Base-by-base conservation (phyloP, 2,888 invertebrate species). In the Xestia sexstrigata region DNA sequence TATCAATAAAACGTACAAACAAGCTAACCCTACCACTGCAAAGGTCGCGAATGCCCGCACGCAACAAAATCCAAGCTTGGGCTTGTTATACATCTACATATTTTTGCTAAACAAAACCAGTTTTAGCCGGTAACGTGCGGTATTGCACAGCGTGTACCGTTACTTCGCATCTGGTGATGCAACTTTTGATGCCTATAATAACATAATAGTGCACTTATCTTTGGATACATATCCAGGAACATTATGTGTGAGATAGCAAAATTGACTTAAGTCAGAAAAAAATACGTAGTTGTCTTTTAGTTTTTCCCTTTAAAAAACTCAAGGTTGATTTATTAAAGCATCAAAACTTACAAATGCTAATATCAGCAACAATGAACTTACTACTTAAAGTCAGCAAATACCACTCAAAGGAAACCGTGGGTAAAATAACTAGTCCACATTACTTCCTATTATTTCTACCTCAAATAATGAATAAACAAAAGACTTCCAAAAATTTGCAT, bases 161-260 rank as follows among this genome's bases (percentile, higher is more conserved):
- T 96, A 95, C 92, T 89, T 90, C 90, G 92, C 93, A 92, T 93
- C 94, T 93, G 89, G 92, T 94, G 95, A 95, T 94, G 95, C 95
- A 95, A 96, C 95, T 92, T 95, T 94, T 94, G 95, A 95, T 95
- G 95, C 92, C 93, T 95, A 94, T 96, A 95, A 96, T 95, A 96
- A 94, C 94, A 94, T 96, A 95, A 95, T 95, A 93, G 93, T 92
- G 92, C 94, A 94, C 92, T 95, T 94, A 94, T 92, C 91, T 90
- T 83, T 84, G 84, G 88, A 86, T 88, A 90, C 75, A 78, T 74
- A 79, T 81, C 67, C 79, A 79, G 69, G 74, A 49, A 79, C 82
- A 85, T 84, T 82, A 83, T 79, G 78, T 83, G 71, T 62, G 70
- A 74, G 60, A 70, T 68, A 78, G 79, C 26, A 42, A 74, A 76